Percentiles rank a stretch among this genome's conserved stretches.
These are phyloP conservation scores for Mesodorylaimus sp. DNA, from an alignment of 2,888 invertebrate genomes.

Conservation along the genomic window DNA sequence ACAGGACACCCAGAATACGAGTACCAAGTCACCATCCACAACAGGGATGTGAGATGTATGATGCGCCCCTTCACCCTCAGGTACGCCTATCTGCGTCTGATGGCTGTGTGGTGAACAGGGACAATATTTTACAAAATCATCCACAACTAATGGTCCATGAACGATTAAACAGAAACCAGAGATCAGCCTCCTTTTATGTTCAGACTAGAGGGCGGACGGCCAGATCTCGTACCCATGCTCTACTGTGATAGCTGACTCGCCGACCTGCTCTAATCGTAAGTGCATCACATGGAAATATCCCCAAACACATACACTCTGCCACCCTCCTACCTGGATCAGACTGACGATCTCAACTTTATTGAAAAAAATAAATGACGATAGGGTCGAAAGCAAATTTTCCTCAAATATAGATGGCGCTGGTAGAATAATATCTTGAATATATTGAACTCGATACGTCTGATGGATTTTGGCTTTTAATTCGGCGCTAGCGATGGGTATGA, in stretches of 20 bases:
- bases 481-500: conserved; percentile 76
- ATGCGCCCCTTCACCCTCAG: not conserved
- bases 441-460: conserved; percentile 97
- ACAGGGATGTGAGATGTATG: not conserved
- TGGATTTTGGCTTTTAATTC: conserved; percentile 94
- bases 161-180: no score
- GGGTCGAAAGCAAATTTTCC: conserved; percentile 88
- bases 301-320: not conserved
- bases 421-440: conserved; percentile 87
- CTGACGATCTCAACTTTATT: conserved; percentile 99
- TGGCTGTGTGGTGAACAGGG: no score
- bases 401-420: conserved; percentile 98
- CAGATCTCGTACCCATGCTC: no score
- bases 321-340: conserved; percentile 47
- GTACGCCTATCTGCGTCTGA: not conserved
- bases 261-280: no score
- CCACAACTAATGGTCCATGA: no score
- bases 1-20: not conserved
- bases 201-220: no score
- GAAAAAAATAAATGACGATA: conserved; percentile 97
- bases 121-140: no score
- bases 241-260: no score
- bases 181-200: no score
- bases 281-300: not conserved
- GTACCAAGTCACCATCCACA: not conserved